Evolutionary conservation across 1,140 invertebrate genomes (phyloP).

Genomic region (Dermatophagoides farinae): DNA sequence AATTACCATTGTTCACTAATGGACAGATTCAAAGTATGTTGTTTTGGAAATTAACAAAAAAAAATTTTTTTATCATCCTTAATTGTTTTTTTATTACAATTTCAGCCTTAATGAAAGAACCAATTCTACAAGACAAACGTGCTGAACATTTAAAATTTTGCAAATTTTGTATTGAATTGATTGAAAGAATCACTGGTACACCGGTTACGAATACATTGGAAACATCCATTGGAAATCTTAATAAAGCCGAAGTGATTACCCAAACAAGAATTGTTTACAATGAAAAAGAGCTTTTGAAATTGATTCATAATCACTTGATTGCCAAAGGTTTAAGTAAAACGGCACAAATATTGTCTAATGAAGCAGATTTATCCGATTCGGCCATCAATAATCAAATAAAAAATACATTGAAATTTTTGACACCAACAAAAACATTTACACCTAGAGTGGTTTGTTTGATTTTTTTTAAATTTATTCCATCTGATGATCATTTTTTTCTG

Average conservation of each 20-base stretch:
- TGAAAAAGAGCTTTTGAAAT: conserved; percentile 68
- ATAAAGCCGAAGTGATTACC: conserved; percentile 77
- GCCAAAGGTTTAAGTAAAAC: conserved; percentile 45
- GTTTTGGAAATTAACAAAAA: background rate
- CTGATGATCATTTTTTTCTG: background rate
- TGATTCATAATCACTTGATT: conserved; percentile 71
- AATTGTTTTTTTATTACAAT: conserved; percentile 23
- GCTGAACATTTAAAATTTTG: conserved; percentile 88
- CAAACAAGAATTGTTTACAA: conserved; percentile 85
- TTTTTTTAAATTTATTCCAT: background rate
- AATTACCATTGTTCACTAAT: conserved; percentile 78
- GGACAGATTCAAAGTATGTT: conserved; percentile 64
- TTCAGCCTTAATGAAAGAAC: conserved; percentile 62
- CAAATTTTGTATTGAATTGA: conserved; percentile 71
- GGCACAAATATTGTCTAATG: conserved; percentile 47
- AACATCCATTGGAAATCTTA: conserved; percentile 53
- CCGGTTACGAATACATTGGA: conserved; percentile 54
- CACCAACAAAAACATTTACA: background rate
- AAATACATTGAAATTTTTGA: background rate
- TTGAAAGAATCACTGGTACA: conserved; percentile 77
- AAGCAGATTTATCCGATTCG: conserved; percentile 39
- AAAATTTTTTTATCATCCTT: conserved; percentile 20
- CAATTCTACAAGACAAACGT: conserved; percentile 79
- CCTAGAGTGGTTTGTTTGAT: background rate
- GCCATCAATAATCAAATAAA: background rate